A percentile compares a stretch with the other conserved stretches of the same genome.
These are phyloP conservation scores for Elysia crispata DNA, from an alignment of 2,888 invertebrate genomes.

Conservation along the genomic window DNA sequence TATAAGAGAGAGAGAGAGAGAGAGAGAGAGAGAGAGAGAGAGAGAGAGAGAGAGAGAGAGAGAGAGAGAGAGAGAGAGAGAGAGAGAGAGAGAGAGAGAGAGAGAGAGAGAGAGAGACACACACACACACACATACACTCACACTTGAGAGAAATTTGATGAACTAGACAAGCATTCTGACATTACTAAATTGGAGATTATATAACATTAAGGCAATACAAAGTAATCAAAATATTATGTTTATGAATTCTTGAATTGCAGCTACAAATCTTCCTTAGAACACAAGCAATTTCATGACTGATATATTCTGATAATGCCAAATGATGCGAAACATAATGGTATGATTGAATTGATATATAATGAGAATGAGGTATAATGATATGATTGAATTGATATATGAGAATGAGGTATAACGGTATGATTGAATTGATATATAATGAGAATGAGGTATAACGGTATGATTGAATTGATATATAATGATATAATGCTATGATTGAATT, in stretches of 20 bases:
- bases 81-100: slow-evolving; percentile 40
- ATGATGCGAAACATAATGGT: not conserved
- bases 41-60: slow-evolving; percentile 36
- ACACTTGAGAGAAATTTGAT: not conserved
- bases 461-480: too few relatives aligned
- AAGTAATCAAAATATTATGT: not conserved
- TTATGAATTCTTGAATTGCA: not conserved
- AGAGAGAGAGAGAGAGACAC: slow-evolving; percentile 25
- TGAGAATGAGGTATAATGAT: too few relatives aligned
- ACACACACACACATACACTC: not conserved
- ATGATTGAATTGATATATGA: too few relatives aligned
- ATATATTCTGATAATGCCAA: not conserved
- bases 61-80: slow-evolving; percentile 30
- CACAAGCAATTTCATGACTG: not conserved
- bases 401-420: too few relatives aligned
- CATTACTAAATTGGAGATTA: too few relatives aligned
- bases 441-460: too few relatives aligned
- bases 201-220: too few relatives aligned
- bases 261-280: not conserved
- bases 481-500: too few relatives aligned
- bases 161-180: not conserved
- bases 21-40: slow-evolving; percentile 36
- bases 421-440: too few relatives aligned
- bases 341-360: too few relatives aligned
- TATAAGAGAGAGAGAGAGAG: slow-evolving; percentile 23